Conservation (phyloP, 1,140 invertebrate species). For the Rhopalosiphum padi region DNA sequence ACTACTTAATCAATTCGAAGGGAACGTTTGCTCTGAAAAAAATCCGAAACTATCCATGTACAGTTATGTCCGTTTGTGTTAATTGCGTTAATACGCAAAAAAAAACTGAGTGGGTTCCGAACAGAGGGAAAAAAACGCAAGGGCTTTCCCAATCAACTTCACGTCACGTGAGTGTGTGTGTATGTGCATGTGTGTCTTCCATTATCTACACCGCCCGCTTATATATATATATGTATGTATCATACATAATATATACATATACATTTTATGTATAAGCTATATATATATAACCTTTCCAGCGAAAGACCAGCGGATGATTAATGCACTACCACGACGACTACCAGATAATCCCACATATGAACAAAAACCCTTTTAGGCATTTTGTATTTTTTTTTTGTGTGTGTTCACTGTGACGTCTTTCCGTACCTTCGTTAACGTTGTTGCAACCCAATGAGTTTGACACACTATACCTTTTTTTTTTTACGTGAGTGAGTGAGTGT, state of each 20-base stretch:
- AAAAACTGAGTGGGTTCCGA: background rate
- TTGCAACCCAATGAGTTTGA: constrained; percentile 40
- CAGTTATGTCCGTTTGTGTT: constrained; percentile 48
- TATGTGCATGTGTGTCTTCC: constrained; percentile 24
- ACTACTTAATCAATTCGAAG: constrained; percentile 51
- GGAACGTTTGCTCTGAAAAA: constrained; percentile 12
- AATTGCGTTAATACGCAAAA: constrained; percentile 43
- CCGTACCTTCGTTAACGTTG: constrained; percentile 53
- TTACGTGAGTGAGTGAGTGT: background rate
- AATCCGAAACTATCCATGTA: constrained; percentile 61
- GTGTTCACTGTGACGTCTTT: constrained; percentile 36
- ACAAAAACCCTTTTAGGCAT: constrained; percentile 52
- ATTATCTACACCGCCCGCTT: constrained; percentile 17
- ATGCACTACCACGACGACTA: constrained; percentile 55
- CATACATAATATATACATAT: background rate
- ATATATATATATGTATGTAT: background rate
- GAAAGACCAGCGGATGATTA: constrained; percentile 52
- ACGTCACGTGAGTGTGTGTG: constrained; percentile 23
- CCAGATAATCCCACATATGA: constrained; percentile 42
- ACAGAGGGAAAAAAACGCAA: background rate
- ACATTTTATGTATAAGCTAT: background rate
- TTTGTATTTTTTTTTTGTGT: constrained; percentile 31
- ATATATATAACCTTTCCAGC: constrained; percentile 32
- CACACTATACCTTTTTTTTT: constrained; percentile 35
- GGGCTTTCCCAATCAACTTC: constrained; percentile 50